Percentiles rank a stretch among this genome's conserved stretches.
Conservation (phyloP, 2,797 vertebrate species). For the Alosa sapidissima region DNA sequence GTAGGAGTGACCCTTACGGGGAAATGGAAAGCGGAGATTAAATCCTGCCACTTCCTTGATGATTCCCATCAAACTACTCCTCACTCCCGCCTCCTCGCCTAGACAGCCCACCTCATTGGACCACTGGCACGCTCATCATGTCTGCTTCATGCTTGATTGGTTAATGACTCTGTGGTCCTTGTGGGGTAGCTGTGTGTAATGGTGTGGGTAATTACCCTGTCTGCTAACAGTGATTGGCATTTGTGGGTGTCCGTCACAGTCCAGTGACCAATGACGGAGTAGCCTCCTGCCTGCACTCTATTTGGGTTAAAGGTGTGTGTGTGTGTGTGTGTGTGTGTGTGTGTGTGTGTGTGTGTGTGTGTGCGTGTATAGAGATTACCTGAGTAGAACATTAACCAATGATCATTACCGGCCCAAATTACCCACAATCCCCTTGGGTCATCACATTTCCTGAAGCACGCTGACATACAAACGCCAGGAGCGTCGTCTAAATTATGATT, state of each 20-base stretch:
- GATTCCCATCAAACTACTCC: background rate
- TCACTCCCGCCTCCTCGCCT: background rate
- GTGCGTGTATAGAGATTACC: conserved; percentile 18
- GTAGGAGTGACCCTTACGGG: background rate
- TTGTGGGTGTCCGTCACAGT: conserved; percentile 19
- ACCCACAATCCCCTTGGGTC: background rate
- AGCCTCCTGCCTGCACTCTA: background rate
- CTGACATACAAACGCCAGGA: background rate
- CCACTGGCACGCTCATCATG: conserved; percentile 66
- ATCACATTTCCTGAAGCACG: background rate
- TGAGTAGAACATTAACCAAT: background rate
- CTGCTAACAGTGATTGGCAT: conserved; percentile 4
- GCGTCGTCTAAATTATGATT: background rate
- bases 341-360: background rate
- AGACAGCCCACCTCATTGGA: conserved; percentile 30
- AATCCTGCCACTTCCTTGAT: background rate
- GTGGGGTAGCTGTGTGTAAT: conserved; percentile 27
- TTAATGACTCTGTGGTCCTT: conserved; percentile 57
- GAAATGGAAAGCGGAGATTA: background rate
- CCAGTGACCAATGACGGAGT: conserved; percentile 2
- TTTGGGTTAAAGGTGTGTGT: background rate
- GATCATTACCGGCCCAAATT: background rate
- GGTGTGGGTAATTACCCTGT: conserved; percentile 16
- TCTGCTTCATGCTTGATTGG: conserved; percentile 66
- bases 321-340: background rate